Conservation (phyloP, 2,113 vertebrate species). For the Mirza zaza region DNA sequence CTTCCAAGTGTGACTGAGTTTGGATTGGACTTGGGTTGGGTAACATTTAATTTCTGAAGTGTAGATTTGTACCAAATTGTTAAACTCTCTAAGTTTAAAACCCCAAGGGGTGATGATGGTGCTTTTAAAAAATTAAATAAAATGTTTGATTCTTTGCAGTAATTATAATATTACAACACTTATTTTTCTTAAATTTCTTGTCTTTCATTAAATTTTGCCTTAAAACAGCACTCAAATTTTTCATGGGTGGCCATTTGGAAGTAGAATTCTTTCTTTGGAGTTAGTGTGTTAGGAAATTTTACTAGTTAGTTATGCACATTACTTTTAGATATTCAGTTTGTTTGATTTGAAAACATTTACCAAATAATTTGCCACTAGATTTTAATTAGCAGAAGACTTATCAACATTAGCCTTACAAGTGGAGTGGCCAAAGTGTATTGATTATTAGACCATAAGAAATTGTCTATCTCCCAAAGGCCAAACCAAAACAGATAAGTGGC, state of each 20-base stretch:
- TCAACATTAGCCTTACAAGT: constrained; percentile 44
- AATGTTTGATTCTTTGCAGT: neutral
- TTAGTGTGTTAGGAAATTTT: neutral
- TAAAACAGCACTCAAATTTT: neutral
- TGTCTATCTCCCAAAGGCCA: constrained; percentile 49
- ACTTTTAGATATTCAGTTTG: constrained; percentile 40
- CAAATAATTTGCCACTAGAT: constrained; percentile 52
- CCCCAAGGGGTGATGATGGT: neutral
- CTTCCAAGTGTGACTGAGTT: constrained; percentile 58
- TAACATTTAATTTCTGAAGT: constrained; percentile 67
- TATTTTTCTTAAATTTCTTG: constrained; percentile 23
- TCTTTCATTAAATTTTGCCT: constrained; percentile 22
- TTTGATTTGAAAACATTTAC: constrained; percentile 39
- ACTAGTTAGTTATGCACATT: neutral
- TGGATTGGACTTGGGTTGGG: constrained; percentile 47
- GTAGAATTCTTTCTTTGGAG: neutral
- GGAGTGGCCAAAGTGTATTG: constrained; percentile 1
- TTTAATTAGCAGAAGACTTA: constrained; percentile 50
- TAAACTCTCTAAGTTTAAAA: constrained; percentile 57
- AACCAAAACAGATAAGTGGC: constrained; percentile 55
- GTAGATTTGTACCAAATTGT: constrained; percentile 38
- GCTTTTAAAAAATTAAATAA: neutral
- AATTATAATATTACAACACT: neutral
- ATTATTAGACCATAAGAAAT: constrained; percentile 57
- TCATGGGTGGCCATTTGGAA: neutral